Conservation (phyloP, 92 coral and sea anemone genomes). For the Porites lobata region DNA sequence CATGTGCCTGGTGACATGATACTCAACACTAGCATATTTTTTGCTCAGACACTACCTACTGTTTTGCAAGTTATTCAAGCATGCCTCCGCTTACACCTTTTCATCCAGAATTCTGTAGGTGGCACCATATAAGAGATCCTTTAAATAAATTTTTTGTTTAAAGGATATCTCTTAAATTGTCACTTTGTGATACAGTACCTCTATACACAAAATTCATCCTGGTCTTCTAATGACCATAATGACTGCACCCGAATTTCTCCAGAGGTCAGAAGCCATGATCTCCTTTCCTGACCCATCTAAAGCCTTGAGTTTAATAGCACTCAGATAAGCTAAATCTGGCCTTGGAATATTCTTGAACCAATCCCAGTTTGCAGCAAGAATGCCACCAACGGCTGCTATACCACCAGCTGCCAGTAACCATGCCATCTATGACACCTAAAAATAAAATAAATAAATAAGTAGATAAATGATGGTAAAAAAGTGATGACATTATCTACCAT, state of each 20-base stretch:
- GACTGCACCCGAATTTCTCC: conserved; percentile 94
- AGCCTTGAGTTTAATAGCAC: conserved; percentile 70
- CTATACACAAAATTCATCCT: conserved; percentile 97
- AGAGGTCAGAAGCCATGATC: conserved; percentile 81
- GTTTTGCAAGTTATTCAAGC: no score
- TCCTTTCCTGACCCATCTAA: conserved; percentile 81
- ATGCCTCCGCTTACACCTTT: no score
- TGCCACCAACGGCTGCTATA: conserved; percentile 74
- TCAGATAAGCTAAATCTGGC: conserved; percentile 85
- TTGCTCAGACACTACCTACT: no score
- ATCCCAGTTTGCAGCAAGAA: conserved; percentile 78
- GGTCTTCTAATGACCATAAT: conserved; percentile 94
- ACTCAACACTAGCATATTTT: no score
- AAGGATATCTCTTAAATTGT: no score
- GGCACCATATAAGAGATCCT: no score
- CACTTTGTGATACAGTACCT: conserved; percentile 55
- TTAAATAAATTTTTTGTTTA: no score
- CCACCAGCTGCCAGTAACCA: conserved; percentile 90
- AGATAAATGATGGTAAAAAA: no score
- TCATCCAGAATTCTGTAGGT: no score
- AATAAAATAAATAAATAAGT: neutral
- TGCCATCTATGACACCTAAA: conserved; percentile 52
- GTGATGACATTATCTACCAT: no score
- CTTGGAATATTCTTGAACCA: conserved; percentile 76
- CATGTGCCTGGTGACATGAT: no score